A percentile compares a stretch with the other conserved stretches of the same genome.
Conservation (phyloP, 1,140 invertebrate species). For the Bilobella aurantiaca region DNA sequence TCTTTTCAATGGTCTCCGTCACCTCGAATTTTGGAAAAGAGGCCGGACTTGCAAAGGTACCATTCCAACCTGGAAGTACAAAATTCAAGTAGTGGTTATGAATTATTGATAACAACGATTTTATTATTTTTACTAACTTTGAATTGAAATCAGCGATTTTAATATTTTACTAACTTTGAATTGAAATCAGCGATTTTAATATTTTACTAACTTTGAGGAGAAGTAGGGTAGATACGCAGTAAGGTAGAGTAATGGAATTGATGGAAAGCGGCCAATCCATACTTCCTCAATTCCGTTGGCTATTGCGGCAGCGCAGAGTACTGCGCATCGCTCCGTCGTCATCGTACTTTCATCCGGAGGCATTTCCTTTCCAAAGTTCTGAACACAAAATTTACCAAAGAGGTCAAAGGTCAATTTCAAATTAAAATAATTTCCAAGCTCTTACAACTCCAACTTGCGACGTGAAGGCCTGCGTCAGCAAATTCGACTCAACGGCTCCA, state of each 20-base stretch:
- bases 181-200: neutral
- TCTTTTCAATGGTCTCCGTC: too few species aligned
- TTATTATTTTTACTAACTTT: neutral
- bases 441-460: constrained; percentile 45
- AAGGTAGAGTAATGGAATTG: constrained; percentile 54
- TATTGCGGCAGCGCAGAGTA: constrained; percentile 61
- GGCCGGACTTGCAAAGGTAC: neutral
- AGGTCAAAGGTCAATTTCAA: neutral
- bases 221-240: constrained; percentile 54
- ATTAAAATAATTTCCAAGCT: constrained; percentile 18
- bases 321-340: constrained; percentile 58
- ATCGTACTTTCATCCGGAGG: constrained; percentile 50
- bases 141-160: neutral
- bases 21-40: neutral
- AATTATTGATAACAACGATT: neutral
- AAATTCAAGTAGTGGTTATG: too few species aligned
- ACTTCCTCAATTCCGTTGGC: constrained; percentile 63
- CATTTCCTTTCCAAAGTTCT: constrained; percentile 46
- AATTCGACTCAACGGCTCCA: constrained; percentile 61
- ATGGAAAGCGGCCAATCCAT: constrained; percentile 59
- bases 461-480: constrained; percentile 59
- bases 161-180: neutral
- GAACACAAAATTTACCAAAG: constrained; percentile 11
- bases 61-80: neutral
- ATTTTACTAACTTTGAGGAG: constrained; percentile 44